Evolutionary conservation across 2,113 vertebrate species (phyloP), one percentile per base, ranked within the genome.

Genomic region (Calonectris borealis): DNA sequence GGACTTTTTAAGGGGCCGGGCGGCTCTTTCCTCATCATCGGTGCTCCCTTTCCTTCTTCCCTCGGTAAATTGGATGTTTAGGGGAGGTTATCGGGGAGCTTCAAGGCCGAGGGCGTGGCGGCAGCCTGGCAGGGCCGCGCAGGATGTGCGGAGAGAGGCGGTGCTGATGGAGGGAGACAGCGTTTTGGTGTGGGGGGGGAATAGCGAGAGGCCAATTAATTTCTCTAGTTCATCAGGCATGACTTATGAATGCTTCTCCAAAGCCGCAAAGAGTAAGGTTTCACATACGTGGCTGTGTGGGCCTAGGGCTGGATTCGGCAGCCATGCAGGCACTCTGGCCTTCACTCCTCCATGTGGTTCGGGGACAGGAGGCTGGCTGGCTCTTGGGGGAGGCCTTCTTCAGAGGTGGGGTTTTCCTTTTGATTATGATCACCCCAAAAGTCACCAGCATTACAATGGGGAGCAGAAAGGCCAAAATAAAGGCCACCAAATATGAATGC

Each of bases 101-200:
- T 62, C 42, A 55, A 36, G 38, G 71, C 44, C 0, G 1, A 58
- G 21, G 54, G 29, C 64, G 24, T 12, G 42, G 31, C 1, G 3
- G 49, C 31, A 44, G 42, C 3, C 0, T 19, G 32, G 29, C 1
- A 1, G 26, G 48, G 70, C 40, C 0, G 1, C 0, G 1, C 17
- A n/a, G 66, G 34, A 27, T 22, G 15, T 0, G 1, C 27, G n/a
- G n/a, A 61, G 16, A 24, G 44, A 54, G 32, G 16, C 8, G 9
- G 62, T 10, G 6, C 42, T 68, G 72, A n/a, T n/a, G 46, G 55
- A 52, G 44, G 17, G 21, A 36, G 27, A 16, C 10, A 8, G 19
- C 1, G 4, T 31, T 31, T 40, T 34, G 14, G 8, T 4, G 3
- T n/a, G 10, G 3, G 4, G 44, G 15, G 27, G 7, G 4, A 2